A percentile compares a stretch with the other conserved stretches of the same genome.
Conservation (phyloP, 2,888 invertebrate species). For the Tipula unca region DNA sequence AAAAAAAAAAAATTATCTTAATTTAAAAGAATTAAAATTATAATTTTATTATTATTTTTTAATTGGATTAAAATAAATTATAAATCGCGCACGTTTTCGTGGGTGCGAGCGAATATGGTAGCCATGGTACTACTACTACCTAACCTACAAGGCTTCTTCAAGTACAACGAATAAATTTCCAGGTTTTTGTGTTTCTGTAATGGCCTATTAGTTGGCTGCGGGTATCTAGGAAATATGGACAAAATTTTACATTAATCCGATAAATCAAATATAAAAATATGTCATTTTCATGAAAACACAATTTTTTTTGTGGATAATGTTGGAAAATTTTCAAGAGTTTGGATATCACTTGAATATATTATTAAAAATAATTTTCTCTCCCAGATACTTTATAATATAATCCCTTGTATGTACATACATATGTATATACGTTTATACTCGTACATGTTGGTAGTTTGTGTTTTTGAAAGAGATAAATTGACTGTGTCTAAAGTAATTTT, state of each 20-base stretch:
- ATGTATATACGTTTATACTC: not conserved
- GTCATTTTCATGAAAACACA: not conserved
- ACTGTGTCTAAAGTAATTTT: not conserved
- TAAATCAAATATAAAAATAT: not conserved
- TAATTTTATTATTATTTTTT: not conserved
- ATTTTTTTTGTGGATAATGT: not conserved
- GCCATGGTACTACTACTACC: not conserved
- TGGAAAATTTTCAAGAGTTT: not conserved
- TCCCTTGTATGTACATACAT: not conserved
- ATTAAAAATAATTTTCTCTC: not conserved
- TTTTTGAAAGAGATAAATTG: slow-evolving; percentile 2
- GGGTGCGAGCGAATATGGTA: not conserved
- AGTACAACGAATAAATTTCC: not conserved
- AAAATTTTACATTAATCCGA: not conserved
- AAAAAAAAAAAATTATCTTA: not conserved
- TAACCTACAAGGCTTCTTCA: not conserved
- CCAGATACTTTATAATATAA: not conserved
- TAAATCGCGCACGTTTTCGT: not conserved
- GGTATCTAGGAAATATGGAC: not conserved
- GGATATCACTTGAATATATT: not conserved
- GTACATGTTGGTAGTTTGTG: not conserved
- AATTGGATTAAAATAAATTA: not conserved
- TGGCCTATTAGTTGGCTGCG: not conserved
- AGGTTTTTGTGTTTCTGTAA: not conserved
- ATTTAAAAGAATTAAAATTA: not conserved